Evolutionary conservation across 2,113 vertebrate genomes (phyloP), one percentile per base, ranked within the genome.

Genomic region (Petaurus breviceps): DNA sequence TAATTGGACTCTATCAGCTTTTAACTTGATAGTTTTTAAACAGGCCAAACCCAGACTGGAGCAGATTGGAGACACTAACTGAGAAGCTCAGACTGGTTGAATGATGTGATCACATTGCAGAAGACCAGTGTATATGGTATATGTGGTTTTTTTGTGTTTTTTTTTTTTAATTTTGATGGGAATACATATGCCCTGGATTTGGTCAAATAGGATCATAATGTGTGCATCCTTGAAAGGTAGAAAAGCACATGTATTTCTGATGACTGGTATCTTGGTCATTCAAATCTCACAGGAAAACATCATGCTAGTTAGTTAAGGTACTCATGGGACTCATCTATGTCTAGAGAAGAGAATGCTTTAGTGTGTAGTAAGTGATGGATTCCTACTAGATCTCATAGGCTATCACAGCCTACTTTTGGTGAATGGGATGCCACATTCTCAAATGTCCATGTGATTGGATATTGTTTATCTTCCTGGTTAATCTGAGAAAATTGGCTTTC

Each of bases 1-100:
- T 95, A 97, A 97, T 97, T 97, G 98, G 96, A 92, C 96, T 97
- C 95, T 90, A 92, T 95, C 61, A 61, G 95, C 53, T 96, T 95
- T 96, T 84, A 26, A 94, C 90, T 53, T 95, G 96, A 84, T 97
- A 94, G 94, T 98, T 97, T 97, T 96, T 93, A 96, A 96, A 97
- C 91, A 97, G 95, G 93, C 94, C 90, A 96, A 94, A 94, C 68
- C 10, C 89, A 92, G 89, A 93, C 91, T 92, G 90, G 51, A 94
- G 89, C 54, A 54, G 55, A 95, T 68, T 90, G 84, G 94, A 94
- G 95, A 93, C 28, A 9, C 5, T 31, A n/a, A 94, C 54, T 49
- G 68, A 50, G 57, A 22, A 28, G 9, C 47, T 92, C 43, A 11
- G 89, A 92, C 6, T 7, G 52, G 49, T 77, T 68, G 47, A 93